Percentiles rank a stretch among this genome's conserved stretches.
Conservation (phyloP, 2,113 vertebrate genomes). For the Tyrannus savana region DNA sequence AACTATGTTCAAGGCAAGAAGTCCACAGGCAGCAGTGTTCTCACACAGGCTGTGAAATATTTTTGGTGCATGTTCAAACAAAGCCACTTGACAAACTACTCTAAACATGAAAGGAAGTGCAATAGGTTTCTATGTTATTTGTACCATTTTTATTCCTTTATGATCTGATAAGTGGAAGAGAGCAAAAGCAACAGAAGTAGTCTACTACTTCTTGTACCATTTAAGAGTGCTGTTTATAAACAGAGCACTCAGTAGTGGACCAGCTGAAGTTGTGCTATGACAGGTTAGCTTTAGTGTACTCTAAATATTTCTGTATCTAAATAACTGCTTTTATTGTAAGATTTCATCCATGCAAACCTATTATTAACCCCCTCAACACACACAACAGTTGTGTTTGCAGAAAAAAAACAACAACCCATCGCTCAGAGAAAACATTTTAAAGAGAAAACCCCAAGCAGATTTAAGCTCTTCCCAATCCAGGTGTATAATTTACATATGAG, state of each 20-base stretch:
- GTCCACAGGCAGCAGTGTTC: neutral
- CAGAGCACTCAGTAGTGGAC: neutral
- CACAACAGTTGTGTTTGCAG: neutral
- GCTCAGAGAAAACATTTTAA: neutral
- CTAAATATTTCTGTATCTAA: neutral
- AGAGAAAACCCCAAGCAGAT: neutral
- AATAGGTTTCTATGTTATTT: neutral
- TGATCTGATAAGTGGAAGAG: neutral
- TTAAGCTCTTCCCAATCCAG: neutral
- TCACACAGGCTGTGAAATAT: neutral
- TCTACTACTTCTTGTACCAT: neutral
- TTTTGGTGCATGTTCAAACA: neutral
- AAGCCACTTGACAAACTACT: neutral
- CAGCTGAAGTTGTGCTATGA: neutral
- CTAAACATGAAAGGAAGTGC: neutral
- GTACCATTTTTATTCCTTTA: neutral
- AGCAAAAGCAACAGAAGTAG: neutral
- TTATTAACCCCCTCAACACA: neutral
- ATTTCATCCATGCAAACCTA: neutral
- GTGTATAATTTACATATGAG: neutral
- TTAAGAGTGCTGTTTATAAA: neutral
- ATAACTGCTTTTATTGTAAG: neutral
- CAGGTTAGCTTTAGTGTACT: neutral
- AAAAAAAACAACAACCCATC: neutral
- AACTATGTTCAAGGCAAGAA: neutral